phyloP scores from a whole-genome alignment of 2,888 invertebrate genomes.

The Diabrotica balteata region DNA sequence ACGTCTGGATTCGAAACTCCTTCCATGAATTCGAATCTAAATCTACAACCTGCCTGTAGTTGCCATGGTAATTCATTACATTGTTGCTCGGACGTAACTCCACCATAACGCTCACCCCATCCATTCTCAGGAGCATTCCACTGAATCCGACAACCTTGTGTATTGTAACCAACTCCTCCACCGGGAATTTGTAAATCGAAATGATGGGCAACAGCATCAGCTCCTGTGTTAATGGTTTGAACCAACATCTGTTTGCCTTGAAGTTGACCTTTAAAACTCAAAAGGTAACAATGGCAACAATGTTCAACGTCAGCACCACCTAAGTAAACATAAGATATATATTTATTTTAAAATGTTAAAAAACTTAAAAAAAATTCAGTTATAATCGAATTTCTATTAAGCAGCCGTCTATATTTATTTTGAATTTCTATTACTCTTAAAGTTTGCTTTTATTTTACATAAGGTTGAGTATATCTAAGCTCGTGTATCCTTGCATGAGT shows the following conservation, averaged over 20 bases:
- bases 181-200: constrained; percentile 10
- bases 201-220: neutral
- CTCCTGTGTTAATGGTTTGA: constrained; percentile 7
- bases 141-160: neutral
- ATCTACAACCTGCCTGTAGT: constrained; percentile 21
- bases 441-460: too few relatives aligned
- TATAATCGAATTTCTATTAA: too few relatives aligned
- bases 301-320: constrained; percentile 27
- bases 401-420: too few relatives aligned
- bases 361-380: too few relatives aligned
- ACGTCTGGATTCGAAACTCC: constrained; percentile 18
- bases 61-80: constrained; percentile 20
- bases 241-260: constrained; percentile 2
- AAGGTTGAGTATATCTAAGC: too few relatives aligned
- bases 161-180: constrained; percentile 7
- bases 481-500: too few relatives aligned
- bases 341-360: neutral
- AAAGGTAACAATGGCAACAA: constrained; percentile 33
- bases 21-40: constrained; percentile 22
- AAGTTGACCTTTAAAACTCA: constrained; percentile 27
- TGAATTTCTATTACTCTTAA: too few relatives aligned
- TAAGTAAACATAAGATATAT: neutral
- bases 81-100: constrained; percentile 16
- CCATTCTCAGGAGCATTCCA: constrained; percentile 21
- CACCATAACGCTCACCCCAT: constrained; percentile 26